Percentiles rank a stretch among this genome's conserved stretches.
Evolutionary conservation across 2,888 invertebrate species (phyloP).

Genomic region (Polyploca ridens): DNA sequence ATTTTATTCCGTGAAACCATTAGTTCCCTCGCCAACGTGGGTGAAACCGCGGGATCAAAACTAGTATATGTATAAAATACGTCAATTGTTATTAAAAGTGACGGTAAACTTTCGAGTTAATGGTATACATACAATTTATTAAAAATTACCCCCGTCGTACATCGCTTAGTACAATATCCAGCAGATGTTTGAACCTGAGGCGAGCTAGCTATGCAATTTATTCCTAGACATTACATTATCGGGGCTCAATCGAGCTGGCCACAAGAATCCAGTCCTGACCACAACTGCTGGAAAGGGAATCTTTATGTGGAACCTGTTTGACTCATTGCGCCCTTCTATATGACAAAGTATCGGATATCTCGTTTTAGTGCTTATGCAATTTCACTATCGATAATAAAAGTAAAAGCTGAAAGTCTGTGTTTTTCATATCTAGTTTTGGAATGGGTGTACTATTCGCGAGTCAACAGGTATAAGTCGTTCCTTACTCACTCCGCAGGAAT

Average conservation of each 20-base stretch:
- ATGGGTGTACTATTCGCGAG: too few species aligned
- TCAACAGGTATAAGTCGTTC: background rate
- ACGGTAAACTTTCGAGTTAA: background rate
- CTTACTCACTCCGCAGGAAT: slow-evolving; percentile 29
- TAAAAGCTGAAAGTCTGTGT: background rate
- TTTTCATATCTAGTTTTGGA: too few species aligned
- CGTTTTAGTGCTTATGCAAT: background rate
- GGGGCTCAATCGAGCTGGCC: slow-evolving; percentile 59
- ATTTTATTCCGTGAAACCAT: too few species aligned
- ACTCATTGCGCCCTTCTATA: slow-evolving; percentile 17
- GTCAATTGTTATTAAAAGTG: too few species aligned
- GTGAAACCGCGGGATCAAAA: too few species aligned
- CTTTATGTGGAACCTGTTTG: slow-evolving; percentile 68
- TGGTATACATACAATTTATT: background rate
- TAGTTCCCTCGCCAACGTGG: too few species aligned
- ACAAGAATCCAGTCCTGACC: slow-evolving; percentile 65
- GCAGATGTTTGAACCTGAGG: background rate
- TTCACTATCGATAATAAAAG: slow-evolving; percentile 2
- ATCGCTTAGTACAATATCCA: background rate
- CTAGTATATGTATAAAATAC: too few species aligned
- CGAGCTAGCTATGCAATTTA: slow-evolving; percentile 51
- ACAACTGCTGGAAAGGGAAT: slow-evolving; percentile 69
- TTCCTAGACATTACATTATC: slow-evolving; percentile 59
- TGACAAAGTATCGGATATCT: background rate
- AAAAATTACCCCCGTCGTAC: background rate